Evolutionary conservation across 2,113 vertebrate species (phyloP).

Genomic region (Paramormyrops kingsleyae): DNA sequence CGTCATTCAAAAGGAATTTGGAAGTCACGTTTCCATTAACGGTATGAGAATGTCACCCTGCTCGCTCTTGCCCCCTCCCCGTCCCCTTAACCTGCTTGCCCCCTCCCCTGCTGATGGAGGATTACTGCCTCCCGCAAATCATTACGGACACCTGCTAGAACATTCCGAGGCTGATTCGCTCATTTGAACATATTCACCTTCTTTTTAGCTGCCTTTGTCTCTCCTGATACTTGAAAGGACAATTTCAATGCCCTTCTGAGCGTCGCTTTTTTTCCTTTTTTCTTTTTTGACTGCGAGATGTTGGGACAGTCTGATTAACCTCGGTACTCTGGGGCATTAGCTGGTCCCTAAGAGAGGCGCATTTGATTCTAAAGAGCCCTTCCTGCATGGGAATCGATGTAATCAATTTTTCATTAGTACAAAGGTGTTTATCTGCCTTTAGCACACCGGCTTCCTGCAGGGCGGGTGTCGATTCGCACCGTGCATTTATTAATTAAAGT

Average conservation of each 20-base stretch:
- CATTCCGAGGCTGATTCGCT: constrained; percentile 2
- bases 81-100: not conserved
- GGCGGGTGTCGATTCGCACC: constrained; percentile 78
- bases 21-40: not conserved
- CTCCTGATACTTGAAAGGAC: constrained; percentile 26
- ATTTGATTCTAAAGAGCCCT: constrained; percentile 57
- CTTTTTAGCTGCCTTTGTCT: constrained; percentile 22
- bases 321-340: constrained; percentile 51
- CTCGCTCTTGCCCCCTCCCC: not conserved
- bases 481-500: constrained; percentile 96
- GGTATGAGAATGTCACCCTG: not conserved
- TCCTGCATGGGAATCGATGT: constrained; percentile 74
- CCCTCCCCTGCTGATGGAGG: not conserved
- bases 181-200: constrained; percentile 24
- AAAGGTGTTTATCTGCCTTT: constrained; percentile 97
- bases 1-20: not conserved
- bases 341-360: constrained; percentile 36
- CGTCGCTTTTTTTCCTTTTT: constrained; percentile 32
- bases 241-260: constrained; percentile 41
- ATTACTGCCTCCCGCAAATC: not conserved
- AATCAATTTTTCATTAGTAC: constrained; percentile 99
- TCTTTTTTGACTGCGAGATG: constrained; percentile 63
- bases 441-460: constrained; percentile 83
- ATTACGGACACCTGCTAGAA: not conserved
- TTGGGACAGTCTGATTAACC: constrained; percentile 63